Conservation (phyloP, 2,888 invertebrate genomes). For the Tanytarsus gracilentus region DNA sequence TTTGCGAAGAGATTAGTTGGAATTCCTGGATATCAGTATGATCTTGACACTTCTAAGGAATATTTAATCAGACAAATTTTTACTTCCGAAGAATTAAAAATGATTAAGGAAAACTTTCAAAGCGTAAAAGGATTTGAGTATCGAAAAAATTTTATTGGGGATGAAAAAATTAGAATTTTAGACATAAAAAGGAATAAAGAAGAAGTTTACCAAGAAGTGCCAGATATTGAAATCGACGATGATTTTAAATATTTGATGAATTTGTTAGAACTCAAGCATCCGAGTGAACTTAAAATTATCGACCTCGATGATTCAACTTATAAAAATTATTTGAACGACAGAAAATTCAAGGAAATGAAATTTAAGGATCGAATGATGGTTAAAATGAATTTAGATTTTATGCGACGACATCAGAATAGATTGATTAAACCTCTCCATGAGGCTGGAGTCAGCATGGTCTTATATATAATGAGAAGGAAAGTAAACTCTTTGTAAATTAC, state of each 20-base stretch:
- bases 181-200: background rate
- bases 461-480: background rate
- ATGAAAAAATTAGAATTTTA: background rate
- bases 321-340: conserved; percentile 27
- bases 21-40: conserved; percentile 32
- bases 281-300: conserved; percentile 16
- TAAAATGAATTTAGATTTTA: background rate
- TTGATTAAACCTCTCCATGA: background rate
- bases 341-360: conserved; percentile 29
- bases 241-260: background rate
- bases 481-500: too few relatives aligned
- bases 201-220: too few relatives aligned
- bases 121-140: background rate
- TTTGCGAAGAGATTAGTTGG: conserved; percentile 24
- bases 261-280: conserved; percentile 8
- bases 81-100: conserved; percentile 29
- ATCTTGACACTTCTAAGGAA: conserved; percentile 24
- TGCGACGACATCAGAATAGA: background rate
- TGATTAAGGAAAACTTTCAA: background rate
- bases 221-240: background rate
- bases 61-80: conserved; percentile 30
- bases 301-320: conserved; percentile 8
- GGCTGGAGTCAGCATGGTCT: background rate
- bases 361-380: conserved; percentile 5
- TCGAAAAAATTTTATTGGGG: background rate